Evolutionary conservation across 2,888 invertebrate species (phyloP).

Genomic region (Alloplasta piceator): DNA sequence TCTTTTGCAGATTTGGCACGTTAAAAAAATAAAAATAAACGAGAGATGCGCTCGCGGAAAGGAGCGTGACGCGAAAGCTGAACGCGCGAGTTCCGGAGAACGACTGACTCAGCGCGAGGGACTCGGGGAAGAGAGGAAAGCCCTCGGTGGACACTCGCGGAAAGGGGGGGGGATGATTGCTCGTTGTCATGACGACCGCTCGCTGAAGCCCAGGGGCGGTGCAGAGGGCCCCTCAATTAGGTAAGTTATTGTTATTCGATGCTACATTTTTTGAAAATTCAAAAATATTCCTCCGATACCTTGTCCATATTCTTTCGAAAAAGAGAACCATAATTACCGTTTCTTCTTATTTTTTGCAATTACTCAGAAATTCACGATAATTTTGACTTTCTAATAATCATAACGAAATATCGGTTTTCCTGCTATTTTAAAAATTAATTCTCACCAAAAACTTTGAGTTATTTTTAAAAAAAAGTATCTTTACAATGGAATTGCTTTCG

Average conservation of each 20-base stretch:
- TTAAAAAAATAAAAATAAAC: not conserved
- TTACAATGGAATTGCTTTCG: too few relatives aligned
- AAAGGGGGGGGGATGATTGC: constrained; percentile 76
- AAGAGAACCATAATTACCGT: too few relatives aligned
- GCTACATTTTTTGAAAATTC: too few relatives aligned
- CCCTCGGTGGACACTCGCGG: constrained; percentile 56
- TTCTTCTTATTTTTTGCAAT: too few relatives aligned
- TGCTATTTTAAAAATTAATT: too few relatives aligned
- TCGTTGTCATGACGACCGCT: constrained; percentile 75
- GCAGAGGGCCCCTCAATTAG: not conserved
- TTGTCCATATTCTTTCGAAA: too few relatives aligned
- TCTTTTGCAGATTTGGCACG: not conserved
- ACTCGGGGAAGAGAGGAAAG: constrained; percentile 44
- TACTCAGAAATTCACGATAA: too few relatives aligned
- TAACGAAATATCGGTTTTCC: too few relatives aligned
- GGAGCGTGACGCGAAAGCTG: constrained; percentile 9
- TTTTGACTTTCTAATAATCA: too few relatives aligned
- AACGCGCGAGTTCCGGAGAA: constrained; percentile 70
- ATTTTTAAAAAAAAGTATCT: too few relatives aligned
- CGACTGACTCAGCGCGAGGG: constrained; percentile 73
- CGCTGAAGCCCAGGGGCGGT: constrained; percentile 65
- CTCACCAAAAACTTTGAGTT: too few relatives aligned
- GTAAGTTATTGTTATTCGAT: not conserved
- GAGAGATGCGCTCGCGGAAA: constrained; percentile 11
- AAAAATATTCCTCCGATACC: too few relatives aligned